These are phyloP conservation scores for Parnassius orleans DNA, from an alignment of 2,888 invertebrate genomes.

Conservation along the genomic window DNA sequence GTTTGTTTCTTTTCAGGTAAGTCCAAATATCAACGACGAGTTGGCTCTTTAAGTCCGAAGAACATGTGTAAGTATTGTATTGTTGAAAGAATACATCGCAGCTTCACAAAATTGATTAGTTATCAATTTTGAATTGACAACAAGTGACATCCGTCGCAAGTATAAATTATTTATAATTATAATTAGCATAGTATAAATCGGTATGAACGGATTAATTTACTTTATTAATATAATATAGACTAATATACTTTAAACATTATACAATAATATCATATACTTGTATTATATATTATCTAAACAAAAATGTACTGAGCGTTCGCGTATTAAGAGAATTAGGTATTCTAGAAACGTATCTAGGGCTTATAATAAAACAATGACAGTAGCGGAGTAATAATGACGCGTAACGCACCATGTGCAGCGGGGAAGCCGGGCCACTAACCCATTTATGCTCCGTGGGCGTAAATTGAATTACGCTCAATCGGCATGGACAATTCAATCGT, in stretches of 20 bases:
- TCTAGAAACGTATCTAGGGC: constrained; percentile 3
- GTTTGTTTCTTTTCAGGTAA: constrained; percentile 22
- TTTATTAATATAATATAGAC: too few species aligned
- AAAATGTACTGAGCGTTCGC: not conserved
- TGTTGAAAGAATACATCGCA: not conserved
- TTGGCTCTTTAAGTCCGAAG: not conserved
- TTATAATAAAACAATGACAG: constrained; percentile 16
- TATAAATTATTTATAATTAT: too few species aligned
- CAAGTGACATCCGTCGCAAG: too few species aligned
- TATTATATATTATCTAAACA: too few species aligned
- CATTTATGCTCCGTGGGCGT: constrained; percentile 44
- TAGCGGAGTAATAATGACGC: not conserved
- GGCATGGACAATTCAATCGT: constrained; percentile 35
- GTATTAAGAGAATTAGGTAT: not conserved
- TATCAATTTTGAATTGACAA: constrained; percentile 2
- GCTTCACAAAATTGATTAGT: not conserved
- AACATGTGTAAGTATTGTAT: constrained; percentile 2
- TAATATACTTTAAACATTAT: too few species aligned
- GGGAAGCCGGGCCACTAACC: constrained; percentile 48
- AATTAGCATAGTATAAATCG: too few species aligned
- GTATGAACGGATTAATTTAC: too few species aligned
- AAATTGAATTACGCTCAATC: constrained; percentile 45
- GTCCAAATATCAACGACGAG: not conserved
- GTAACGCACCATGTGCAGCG: constrained; percentile 14
- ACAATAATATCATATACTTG: too few species aligned